Conservation (phyloP, 2,113 vertebrate species). For the Salvelinus fontinalis region DNA sequence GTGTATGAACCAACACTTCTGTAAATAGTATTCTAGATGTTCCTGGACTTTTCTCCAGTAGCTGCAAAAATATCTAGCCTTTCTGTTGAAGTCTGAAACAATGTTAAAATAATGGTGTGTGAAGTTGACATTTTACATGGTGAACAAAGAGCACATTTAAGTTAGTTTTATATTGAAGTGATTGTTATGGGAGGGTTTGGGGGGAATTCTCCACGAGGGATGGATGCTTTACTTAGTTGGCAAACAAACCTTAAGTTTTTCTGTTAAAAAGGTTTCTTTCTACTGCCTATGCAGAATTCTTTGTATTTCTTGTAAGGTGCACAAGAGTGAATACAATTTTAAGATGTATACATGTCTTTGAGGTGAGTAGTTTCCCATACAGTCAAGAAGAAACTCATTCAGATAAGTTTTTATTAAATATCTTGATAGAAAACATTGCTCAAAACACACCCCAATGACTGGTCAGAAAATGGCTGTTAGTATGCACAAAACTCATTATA, state of each 20-base stretch:
- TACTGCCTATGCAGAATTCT: slow-evolving; percentile 43
- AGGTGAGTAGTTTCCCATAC: slow-evolving; percentile 52
- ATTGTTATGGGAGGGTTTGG: not conserved
- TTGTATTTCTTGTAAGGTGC: slow-evolving; percentile 64
- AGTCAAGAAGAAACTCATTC: slow-evolving; percentile 21
- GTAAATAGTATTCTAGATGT: too few relatives aligned
- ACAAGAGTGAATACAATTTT: slow-evolving; percentile 72
- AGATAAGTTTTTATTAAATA: slow-evolving; percentile 60
- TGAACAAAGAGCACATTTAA: not conserved
- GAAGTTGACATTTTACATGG: not conserved
- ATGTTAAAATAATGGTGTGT: not conserved
- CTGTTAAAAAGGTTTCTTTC: slow-evolving; percentile 59
- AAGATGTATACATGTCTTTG: slow-evolving; percentile 71
- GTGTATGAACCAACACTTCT: too few relatives aligned
- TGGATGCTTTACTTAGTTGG: slow-evolving; percentile 36
- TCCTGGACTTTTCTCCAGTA: too few relatives aligned
- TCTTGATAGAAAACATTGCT: slow-evolving; percentile 49
- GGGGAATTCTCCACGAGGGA: not conserved
- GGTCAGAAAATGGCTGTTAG: slow-evolving; percentile 40
- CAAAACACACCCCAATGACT: slow-evolving; percentile 38
- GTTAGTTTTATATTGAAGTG: not conserved
- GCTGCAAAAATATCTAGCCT: too few relatives aligned
- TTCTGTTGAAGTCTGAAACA: too few relatives aligned
- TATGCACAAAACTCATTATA: slow-evolving; percentile 43
- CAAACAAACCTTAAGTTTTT: slow-evolving; percentile 4